Evolutionary conservation across 1,140 invertebrate genomes (phyloP).

Genomic region (Papilio xuthus): DNA sequence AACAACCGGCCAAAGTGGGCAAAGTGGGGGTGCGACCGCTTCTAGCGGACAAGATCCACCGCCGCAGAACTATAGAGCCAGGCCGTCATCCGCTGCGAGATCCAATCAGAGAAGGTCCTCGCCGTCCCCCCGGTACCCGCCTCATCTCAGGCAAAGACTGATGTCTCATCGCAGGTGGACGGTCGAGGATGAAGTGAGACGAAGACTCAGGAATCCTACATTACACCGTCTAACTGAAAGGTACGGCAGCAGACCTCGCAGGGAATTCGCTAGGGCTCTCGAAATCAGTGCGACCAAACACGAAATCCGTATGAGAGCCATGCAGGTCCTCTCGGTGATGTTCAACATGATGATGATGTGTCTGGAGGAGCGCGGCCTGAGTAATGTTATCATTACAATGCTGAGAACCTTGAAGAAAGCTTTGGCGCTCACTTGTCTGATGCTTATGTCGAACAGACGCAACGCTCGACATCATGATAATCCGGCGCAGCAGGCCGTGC

Average conservation of each 20-base stretch:
- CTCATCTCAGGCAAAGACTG: constrained; percentile 61
- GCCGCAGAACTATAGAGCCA: constrained; percentile 26
- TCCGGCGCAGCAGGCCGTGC: constrained; percentile 49
- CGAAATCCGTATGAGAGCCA: constrained; percentile 76
- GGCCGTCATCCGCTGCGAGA: constrained; percentile 45
- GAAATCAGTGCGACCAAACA: constrained; percentile 75
- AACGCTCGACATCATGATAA: constrained; percentile 50
- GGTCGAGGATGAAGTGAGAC: constrained; percentile 62
- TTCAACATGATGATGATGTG: constrained; percentile 81
- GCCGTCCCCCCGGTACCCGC: constrained; percentile 52
- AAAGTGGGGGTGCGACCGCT: not conserved
- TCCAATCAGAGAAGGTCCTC: constrained; percentile 51
- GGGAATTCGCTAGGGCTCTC: constrained; percentile 64
- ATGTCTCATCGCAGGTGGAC: constrained; percentile 63
- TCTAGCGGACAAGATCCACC: not conserved
- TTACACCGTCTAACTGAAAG: constrained; percentile 60
- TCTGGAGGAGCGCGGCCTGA: constrained; percentile 72
- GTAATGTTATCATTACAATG: constrained; percentile 77
- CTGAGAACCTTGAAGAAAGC: constrained; percentile 75
- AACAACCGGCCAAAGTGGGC: constrained; percentile 33
- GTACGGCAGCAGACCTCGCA: constrained; percentile 56
- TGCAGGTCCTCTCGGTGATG: constrained; percentile 78
- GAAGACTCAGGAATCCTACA: constrained; percentile 56
- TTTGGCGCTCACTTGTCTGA: constrained; percentile 74
- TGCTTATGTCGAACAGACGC: constrained; percentile 73